Base-by-base conservation (phyloP, 2,113 vertebrate genomes). In the Lates calcarifer region DNA sequence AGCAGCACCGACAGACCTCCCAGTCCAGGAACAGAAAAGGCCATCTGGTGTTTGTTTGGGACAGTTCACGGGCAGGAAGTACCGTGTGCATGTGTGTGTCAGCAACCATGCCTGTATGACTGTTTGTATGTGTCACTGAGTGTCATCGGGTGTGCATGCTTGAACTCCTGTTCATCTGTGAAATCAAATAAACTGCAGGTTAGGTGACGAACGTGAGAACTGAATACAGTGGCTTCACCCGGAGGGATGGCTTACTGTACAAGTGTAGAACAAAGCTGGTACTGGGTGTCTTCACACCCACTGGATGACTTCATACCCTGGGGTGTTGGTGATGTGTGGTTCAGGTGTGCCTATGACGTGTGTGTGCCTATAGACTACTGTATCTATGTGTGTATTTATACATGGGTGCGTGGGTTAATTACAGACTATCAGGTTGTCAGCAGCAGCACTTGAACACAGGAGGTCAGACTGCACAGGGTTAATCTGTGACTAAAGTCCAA, bases 11-110 rank as follows among this genome's bases (percentile, higher is more conserved):
- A 92, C 93, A 93, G 89, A 89, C 90, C 90, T 89, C 92, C 89
- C 91, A 86, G 78, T 93, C 90, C 93, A 91, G 89, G 85, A 93
- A 89, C 87, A 89, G 90, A 88, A 89, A 87, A 90, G 91, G 91
- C 95, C 95, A 95, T 95, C 95, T 95, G 95, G 94, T 95, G 93
- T 95, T 94, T 95, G 92, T 92, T 92, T 93, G 90, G 92, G 91
- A 91, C 86, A 90, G 83, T 89, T 90, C 77, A 55, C 79, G 90
- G 83, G 86, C 89, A 92, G 88, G 80, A 84, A 87, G 84, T 75
- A 86, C 64, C 56, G 53, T 66, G 31, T 53, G 67, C 60, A 33
- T 82, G 69, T 74, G 68, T 68, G 70, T 77, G 67, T 77, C 77
- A 78, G 83, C 55, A 51, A 31, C 56, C 74, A 64, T 71, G 47